These are phyloP conservation scores for Oreochromis aureus DNA, from an alignment of 2,113 vertebrate species.

Conservation along the genomic window DNA sequence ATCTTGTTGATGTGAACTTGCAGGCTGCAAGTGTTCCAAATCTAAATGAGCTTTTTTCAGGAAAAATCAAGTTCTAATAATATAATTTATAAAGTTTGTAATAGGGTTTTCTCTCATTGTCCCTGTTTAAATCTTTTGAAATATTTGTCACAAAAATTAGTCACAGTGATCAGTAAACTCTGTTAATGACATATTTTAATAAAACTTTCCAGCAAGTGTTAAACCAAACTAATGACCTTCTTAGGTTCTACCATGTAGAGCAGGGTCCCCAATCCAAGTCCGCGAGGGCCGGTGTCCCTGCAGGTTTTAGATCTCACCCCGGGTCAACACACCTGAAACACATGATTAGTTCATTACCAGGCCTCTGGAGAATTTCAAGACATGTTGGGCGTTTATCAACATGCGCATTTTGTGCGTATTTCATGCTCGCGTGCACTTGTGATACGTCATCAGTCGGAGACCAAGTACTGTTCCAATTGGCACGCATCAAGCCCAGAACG, in stretches of 20 bases:
- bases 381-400: no score
- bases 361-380: no score
- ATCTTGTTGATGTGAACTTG: background rate
- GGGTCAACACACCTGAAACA: no score
- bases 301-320: no score
- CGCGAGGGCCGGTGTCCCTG: no score
- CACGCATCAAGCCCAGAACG: no score
- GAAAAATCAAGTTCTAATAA: background rate
- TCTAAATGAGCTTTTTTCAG: background rate
- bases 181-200: background rate
- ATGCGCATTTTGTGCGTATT: no score
- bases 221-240: background rate
- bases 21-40: background rate
- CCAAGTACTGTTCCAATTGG: no score
- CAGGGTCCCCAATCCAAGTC: no score
- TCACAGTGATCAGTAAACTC: background rate
- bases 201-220: background rate
- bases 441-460: no score
- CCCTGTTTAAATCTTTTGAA: background rate
- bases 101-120: background rate
- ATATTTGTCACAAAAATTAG: background rate
- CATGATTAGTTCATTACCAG: no score
- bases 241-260: background rate
- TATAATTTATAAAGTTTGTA: background rate
- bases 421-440: no score